Conservation (phyloP, 2,888 invertebrate genomes). For the Teleiodes luculella region DNA sequence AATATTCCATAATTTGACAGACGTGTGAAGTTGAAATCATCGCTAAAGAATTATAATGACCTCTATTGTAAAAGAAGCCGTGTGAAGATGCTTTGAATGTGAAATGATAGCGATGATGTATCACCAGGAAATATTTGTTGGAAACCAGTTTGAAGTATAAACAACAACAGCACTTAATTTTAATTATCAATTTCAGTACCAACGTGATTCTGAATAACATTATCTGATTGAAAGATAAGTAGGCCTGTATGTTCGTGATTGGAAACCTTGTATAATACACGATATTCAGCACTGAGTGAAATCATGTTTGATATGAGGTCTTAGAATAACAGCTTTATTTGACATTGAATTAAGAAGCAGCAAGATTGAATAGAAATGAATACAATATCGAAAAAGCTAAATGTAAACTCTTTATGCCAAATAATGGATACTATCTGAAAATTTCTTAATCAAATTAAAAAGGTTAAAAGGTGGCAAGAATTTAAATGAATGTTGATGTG, state of each 20-base stretch:
- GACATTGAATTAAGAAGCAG: constrained; percentile 59
- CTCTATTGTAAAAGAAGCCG: neutral
- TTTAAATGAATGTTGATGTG: constrained; percentile 54
- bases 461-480: constrained; percentile 67
- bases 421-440: constrained; percentile 45
- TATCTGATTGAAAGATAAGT: constrained; percentile 42
- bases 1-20: neutral
- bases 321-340: constrained; percentile 43
- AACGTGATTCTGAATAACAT: constrained; percentile 28
- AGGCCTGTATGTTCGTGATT: constrained; percentile 53
- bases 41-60: constrained; percentile 7
- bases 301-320: constrained; percentile 55
- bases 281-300: constrained; percentile 52
- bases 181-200: constrained; percentile 26
- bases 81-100: constrained; percentile 8
- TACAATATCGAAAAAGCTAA: constrained; percentile 5
- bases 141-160: neutral
- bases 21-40: constrained; percentile 6
- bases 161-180: constrained; percentile 16
- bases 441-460: constrained; percentile 58
- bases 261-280: constrained; percentile 41
- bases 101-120: constrained; percentile 11
- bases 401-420: constrained; percentile 20
- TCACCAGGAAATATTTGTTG: constrained; percentile 2
- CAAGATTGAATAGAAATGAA: constrained; percentile 50